Evolutionary conservation across 1,140 invertebrate species (phyloP), one percentile per base, ranked within the genome.

Genomic region (Cephus cinctus): DNA sequence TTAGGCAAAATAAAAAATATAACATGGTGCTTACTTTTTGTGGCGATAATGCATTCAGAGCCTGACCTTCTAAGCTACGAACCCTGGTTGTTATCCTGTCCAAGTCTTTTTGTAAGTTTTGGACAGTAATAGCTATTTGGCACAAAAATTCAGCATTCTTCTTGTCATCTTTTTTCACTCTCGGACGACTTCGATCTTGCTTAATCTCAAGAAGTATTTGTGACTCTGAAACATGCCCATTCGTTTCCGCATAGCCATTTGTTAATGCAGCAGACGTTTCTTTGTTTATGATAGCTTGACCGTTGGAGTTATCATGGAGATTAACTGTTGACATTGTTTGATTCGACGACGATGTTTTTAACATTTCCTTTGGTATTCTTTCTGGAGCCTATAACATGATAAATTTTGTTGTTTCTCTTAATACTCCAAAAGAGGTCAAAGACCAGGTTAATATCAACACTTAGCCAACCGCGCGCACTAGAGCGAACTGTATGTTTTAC

Each of bases 11-110:
- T 38, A 25, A 41, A 21, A 19, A 27, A 21, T 15, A 16, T 21
- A n/a, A 35, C 12, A 39, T 35, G 14, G 12, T 30, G 50, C 49
- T 25, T 38, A 65, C 61, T 16, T 42, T 39, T 40, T 56, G 48
- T 6, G 63, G 56, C 8, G 63, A 46, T 12, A 68, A 19, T 5
- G 57, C 57, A 20, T 60, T 56, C 4, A 68, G 50, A 4, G 58
- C 60, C 47, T 63, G 63, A 5, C 71, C 70, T 44, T 77, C 75
- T 32, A 77, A 57, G 49, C 62, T 63, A 19, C 63, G 56, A 18
- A 77, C 68, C 44, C 65, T 61, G 0, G 64, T 61, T 0, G 67
- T 73, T 62, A 77, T 63, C 52, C 71, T 65, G 22, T 77, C 73
- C 5, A 77, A 36, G 49, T 77, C 73, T 51, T 63, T 66, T 43